phyloP scores from a whole-genome alignment of 2,888 invertebrate genomes.

The Spilarctia lutea region DNA sequence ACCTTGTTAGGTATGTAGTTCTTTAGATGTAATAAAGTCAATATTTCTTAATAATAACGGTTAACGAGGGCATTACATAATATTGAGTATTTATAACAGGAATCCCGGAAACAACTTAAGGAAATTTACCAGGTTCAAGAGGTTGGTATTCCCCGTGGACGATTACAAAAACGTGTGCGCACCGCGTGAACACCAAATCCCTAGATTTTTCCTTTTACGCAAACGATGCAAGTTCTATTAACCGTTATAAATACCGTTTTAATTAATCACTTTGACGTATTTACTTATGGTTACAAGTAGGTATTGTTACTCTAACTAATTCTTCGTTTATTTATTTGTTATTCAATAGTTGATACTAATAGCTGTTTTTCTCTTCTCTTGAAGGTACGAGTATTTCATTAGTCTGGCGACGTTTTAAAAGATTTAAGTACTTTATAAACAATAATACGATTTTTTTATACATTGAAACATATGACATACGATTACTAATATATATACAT shows the following conservation, averaged over 20 bases:
- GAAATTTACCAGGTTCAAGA: constrained; percentile 34
- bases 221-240: constrained; percentile 21
- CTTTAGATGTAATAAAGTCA: background rate
- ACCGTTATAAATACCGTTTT: constrained; percentile 10
- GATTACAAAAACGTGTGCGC: background rate
- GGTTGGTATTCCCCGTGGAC: constrained; percentile 41
- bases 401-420: background rate
- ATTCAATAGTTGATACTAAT: background rate
- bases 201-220: constrained; percentile 42
- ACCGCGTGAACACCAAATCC: constrained; percentile 28
- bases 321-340: background rate
- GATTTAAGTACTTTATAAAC: no score
- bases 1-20: no score
- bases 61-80: constrained; percentile 11
- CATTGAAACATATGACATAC: no score
- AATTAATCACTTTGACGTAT: constrained; percentile 18
- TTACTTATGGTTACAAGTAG: constrained; percentile 15
- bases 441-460: no score
- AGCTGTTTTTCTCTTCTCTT: background rate
- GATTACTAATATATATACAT: no score
- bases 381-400: background rate
- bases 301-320: background rate
- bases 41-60: constrained; percentile 10
- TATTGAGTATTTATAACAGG: constrained; percentile 17
- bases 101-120: constrained; percentile 41